Evolutionary conservation across 2,113 vertebrate genomes (phyloP).

Genomic region (Chrysochloris asiatica): DNA sequence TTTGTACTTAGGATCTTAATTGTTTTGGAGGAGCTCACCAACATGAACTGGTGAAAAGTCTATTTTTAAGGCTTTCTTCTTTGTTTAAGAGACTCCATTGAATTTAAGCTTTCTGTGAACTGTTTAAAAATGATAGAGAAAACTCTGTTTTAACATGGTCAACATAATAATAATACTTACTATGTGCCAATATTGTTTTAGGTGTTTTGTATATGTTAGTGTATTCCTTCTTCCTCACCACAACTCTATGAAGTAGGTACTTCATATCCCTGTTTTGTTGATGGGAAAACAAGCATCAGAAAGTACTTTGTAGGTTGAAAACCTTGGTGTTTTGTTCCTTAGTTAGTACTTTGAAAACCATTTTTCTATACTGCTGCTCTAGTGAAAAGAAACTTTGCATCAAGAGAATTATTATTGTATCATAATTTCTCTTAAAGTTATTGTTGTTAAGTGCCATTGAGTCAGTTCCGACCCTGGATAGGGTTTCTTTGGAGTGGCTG

Average conservation of each 20-base stretch:
- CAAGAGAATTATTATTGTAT: too few species aligned
- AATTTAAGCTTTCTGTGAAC: not conserved
- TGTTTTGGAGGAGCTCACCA: not conserved
- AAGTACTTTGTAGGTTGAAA: too few species aligned
- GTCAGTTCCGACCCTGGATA: too few species aligned
- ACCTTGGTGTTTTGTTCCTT: too few species aligned
- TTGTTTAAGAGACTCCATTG: not conserved
- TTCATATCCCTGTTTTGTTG: not conserved
- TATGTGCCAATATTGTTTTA: not conserved
- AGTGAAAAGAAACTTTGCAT: too few species aligned
- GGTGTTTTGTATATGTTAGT: not conserved
- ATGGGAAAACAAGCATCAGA: not conserved
- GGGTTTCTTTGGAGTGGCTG: too few species aligned
- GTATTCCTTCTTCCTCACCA: not conserved
- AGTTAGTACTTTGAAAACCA: too few species aligned
- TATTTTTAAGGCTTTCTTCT: constrained; percentile 29
- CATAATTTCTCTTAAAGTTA: too few species aligned
- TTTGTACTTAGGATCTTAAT: not conserved
- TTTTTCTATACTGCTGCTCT: too few species aligned
- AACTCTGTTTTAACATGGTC: not conserved
- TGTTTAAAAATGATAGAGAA: not conserved
- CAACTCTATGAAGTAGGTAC: not conserved
- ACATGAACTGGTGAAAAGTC: not conserved
- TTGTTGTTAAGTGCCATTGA: too few species aligned
- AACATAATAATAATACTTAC: not conserved